These are phyloP conservation scores for Julus scandinavius DNA, from an alignment of 2,888 invertebrate species.

Conservation along the genomic window DNA sequence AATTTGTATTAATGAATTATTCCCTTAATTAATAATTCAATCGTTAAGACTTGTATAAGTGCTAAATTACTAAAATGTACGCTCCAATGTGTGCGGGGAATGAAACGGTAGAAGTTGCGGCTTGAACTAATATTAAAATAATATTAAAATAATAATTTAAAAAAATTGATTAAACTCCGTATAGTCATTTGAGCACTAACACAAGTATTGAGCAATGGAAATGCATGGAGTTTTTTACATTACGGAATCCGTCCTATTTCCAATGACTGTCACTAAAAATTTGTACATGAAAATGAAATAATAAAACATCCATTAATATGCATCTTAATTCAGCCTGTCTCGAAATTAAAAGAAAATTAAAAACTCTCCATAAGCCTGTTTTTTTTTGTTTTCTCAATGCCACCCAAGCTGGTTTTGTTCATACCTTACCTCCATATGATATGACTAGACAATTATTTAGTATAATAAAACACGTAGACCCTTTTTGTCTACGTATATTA, in stretches of 20 bases:
- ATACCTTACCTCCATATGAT: conserved; percentile 19
- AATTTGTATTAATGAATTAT: background rate
- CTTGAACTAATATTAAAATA: background rate
- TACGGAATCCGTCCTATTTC: conserved; percentile 1
- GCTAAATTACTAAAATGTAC: background rate
- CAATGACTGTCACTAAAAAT: conserved; percentile 16
- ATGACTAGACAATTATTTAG: conserved; percentile 35
- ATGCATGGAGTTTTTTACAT: conserved; percentile 28
- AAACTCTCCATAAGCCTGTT: background rate
- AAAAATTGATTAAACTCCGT: conserved; percentile 10
- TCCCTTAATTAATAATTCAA: background rate
- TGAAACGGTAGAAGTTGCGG: background rate
- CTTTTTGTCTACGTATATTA: background rate
- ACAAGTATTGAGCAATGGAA: conserved; percentile 42
- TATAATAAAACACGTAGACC: conserved; percentile 35
- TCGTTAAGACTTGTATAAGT: background rate
- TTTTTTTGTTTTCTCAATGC: background rate
- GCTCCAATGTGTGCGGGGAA: background rate
- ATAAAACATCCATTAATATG: background rate
- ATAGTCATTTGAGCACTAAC: conserved; percentile 37
- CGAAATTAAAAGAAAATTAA: background rate
- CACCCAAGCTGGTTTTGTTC: conserved; percentile 33
- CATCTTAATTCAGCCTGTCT: background rate
- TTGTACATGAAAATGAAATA: conserved; percentile 5
- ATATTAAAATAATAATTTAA: no score